A percentile compares a stretch with the other conserved stretches of the same genome.
Evolutionary conservation across 2,888 invertebrate species (phyloP).

Genomic region (Nemapogon koenigi): DNA sequence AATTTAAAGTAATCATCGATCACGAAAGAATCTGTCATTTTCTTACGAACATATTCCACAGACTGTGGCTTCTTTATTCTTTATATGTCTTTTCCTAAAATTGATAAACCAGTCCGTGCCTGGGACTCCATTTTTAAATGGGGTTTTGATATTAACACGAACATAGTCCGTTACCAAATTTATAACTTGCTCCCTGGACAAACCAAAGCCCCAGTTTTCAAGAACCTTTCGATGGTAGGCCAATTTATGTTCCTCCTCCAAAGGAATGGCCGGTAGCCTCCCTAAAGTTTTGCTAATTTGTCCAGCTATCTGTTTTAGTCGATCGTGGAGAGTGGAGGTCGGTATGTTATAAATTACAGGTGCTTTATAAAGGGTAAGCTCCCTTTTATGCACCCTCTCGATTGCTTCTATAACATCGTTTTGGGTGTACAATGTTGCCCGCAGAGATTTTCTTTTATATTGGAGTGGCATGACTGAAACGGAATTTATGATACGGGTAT

Average conservation of each 20-base stretch:
- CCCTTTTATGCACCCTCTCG: not conserved
- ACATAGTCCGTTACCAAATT: slow-evolving; percentile 19
- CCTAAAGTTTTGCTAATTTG: slow-evolving; percentile 13
- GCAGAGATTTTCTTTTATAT: not conserved
- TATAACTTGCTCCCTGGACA: slow-evolving; percentile 22
- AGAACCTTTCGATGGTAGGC: slow-evolving; percentile 18
- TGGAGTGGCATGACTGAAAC: not conserved
- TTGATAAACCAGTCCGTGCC: slow-evolving; percentile 21
- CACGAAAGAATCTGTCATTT: slow-evolving; percentile 19
- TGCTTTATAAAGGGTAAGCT: not conserved
- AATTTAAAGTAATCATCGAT: slow-evolving; percentile 9
- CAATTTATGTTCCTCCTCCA: slow-evolving; percentile 18
- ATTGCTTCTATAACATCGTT: not conserved
- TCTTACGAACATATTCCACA: slow-evolving; percentile 21
- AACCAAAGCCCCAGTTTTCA: slow-evolving; percentile 24
- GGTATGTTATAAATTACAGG: not conserved
- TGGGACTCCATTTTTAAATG: slow-evolving; percentile 21
- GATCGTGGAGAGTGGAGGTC: not conserved
- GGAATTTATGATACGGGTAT: no score
- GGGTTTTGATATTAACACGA: slow-evolving; percentile 18
- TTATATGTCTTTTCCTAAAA: slow-evolving; percentile 20
- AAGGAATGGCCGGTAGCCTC: slow-evolving; percentile 18
- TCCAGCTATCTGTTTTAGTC: not conserved
- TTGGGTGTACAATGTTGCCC: not conserved
- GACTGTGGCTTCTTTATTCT: slow-evolving; percentile 22